phyloP scores from a whole-genome alignment of 2,113 vertebrate species.

The Platysteira castanea region DNA sequence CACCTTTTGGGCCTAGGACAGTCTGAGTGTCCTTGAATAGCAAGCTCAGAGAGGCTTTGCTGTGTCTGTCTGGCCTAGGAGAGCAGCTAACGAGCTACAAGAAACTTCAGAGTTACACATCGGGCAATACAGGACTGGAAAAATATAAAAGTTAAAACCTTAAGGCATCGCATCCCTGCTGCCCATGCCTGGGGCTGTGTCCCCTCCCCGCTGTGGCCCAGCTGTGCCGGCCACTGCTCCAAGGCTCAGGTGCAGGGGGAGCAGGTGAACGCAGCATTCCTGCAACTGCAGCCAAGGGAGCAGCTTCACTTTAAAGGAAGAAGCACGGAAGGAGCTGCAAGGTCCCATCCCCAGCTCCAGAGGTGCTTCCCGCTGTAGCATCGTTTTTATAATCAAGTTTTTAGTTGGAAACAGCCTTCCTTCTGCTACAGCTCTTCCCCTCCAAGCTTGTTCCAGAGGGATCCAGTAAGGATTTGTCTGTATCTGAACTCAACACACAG shows the following conservation, averaged over 20 bases:
- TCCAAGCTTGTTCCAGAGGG: neutral
- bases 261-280: neutral
- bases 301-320: neutral
- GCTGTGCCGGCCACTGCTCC: neutral
- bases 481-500: neutral
- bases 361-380: neutral
- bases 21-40: no score
- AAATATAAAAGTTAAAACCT: no score
- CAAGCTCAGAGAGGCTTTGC: no score
- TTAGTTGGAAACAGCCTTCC: neutral
- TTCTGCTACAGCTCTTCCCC: neutral
- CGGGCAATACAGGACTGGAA: no score
- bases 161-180: neutral
- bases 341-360: neutral
- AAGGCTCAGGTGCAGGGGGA: neutral
- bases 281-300: neutral
- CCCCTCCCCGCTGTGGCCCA: neutral
- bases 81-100: no score
- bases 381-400: neutral
- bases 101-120: no score
- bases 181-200: fast-evolving
- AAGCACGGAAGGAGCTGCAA: fast-evolving
- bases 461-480: neutral
- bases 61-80: no score
- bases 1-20: no score